These are phyloP conservation scores for Leptodactylus fuscus DNA, from an alignment of 2,113 vertebrate species.

Conservation along the genomic window DNA sequence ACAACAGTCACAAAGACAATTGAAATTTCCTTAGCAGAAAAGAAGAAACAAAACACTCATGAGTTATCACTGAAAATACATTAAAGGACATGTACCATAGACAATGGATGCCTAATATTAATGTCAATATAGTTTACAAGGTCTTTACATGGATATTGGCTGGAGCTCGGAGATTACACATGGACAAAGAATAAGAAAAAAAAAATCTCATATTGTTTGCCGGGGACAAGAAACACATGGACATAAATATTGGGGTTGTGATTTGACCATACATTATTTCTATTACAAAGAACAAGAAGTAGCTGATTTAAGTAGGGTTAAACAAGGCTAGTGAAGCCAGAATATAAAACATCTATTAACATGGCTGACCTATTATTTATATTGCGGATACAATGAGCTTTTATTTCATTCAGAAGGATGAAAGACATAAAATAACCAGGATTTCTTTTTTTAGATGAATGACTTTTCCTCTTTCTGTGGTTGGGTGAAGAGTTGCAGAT, in stretches of 20 bases:
- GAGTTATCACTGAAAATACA: conserved; percentile 39
- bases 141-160: conserved; percentile 58
- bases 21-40: conserved; percentile 45
- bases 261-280: conserved; percentile 48
- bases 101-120: conserved; percentile 53
- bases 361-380: conserved; percentile 3
- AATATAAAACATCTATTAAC: conserved; percentile 9
- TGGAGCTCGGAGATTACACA: conserved; percentile 57
- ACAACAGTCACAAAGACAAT: conserved; percentile 30
- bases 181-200: conserved; percentile 56
- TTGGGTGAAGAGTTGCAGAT: neutral
- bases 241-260: conserved; percentile 50
- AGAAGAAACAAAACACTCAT: conserved; percentile 37
- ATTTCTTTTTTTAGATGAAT: neutral
- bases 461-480: neutral
- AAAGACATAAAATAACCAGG: conserved; percentile 4
- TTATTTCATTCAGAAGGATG: conserved; percentile 14
- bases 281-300: conserved; percentile 50
- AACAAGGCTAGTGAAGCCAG: neutral
- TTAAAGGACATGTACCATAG: conserved; percentile 27
- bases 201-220: conserved; percentile 50
- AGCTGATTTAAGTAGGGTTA: conserved; percentile 37
- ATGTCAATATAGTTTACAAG: conserved; percentile 61
- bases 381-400: conserved; percentile 31
- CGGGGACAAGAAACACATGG: conserved; percentile 45